These are phyloP conservation scores for Phortica magna DNA, from an alignment of 2,888 invertebrate genomes.

Conservation along the genomic window DNA sequence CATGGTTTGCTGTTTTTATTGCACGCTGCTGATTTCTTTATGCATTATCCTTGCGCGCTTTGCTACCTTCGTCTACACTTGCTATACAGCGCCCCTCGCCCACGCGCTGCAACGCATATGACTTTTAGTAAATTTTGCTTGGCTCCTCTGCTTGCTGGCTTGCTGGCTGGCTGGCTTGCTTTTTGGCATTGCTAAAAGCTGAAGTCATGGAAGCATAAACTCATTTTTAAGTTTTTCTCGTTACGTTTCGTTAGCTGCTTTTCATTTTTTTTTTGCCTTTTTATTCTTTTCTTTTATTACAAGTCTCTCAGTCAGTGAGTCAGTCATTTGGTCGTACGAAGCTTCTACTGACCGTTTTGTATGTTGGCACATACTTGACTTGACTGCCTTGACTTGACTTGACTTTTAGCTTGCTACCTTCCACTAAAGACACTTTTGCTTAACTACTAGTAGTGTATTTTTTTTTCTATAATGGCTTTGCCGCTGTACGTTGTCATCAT, in stretches of 20 bases:
- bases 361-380: too few relatives aligned
- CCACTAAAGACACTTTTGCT: too few relatives aligned
- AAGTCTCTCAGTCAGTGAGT: neutral
- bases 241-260: conserved; percentile 64
- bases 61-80: neutral
- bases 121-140: conserved; percentile 1
- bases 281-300: neutral
- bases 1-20: too few relatives aligned
- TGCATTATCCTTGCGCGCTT: neutral
- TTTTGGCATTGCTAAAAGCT: conserved; percentile 50
- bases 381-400: too few relatives aligned
- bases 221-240: conserved; percentile 52
- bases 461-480: neutral
- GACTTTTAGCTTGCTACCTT: too few relatives aligned
- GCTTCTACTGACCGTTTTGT: too few relatives aligned
- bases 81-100: neutral
- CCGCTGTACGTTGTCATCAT: neutral
- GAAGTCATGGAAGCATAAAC: conserved; percentile 53
- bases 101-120: neutral
- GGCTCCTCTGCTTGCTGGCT: conserved; percentile 16
- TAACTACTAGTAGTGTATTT: neutral
- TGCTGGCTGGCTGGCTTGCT: conserved; percentile 21
- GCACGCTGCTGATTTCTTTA: conserved; percentile 2
- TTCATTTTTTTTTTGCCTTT: neutral
- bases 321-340: neutral